Evolutionary conservation across 1,140 invertebrate genomes (phyloP).

Genomic region (Chironomus tepperi): DNA sequence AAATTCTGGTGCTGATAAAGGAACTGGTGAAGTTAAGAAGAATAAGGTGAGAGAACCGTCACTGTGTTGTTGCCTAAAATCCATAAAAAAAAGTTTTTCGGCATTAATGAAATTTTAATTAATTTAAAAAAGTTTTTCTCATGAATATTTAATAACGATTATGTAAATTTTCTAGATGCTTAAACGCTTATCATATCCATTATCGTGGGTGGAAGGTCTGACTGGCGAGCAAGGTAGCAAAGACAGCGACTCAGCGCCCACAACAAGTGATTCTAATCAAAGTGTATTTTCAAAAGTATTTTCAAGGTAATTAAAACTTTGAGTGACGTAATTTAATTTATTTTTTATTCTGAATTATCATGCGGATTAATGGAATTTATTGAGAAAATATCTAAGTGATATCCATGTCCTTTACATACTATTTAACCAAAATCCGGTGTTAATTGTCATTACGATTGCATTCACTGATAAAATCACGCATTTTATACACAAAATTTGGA

Average conservation of each 20-base stretch:
- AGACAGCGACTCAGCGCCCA: conserved; percentile 38
- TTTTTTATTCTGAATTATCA: no score
- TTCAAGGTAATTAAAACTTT: conserved; percentile 56
- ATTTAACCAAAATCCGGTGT: no score
- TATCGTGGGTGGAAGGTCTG: conserved; percentile 84
- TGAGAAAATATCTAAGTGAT: no score
- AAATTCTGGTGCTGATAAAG: conserved; percentile 31
- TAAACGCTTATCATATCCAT: conserved; percentile 82
- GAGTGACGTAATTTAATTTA: no score
- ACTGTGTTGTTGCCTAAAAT: conserved; percentile 8
- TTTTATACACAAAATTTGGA: conserved; percentile 19
- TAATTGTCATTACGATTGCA: no score
- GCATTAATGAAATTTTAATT: no score
- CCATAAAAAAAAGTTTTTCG: no score
- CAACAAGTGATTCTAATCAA: conserved; percentile 43
- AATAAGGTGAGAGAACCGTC: conserved; percentile 47
- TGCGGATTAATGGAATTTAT: no score
- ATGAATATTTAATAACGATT: conserved; percentile 20
- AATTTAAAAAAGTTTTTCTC: conserved; percentile 17
- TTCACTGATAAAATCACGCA: no score
- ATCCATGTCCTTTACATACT: no score
- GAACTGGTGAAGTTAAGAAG: conserved; percentile 46
- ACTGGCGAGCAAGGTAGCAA: conserved; percentile 50
- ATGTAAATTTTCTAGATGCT: conserved; percentile 57
- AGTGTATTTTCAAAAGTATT: conserved; percentile 83